A percentile compares a stretch with the other conserved stretches of the same genome.
Conservation (phyloP, 2,888 invertebrate genomes). For the Sussaba pulchella region DNA sequence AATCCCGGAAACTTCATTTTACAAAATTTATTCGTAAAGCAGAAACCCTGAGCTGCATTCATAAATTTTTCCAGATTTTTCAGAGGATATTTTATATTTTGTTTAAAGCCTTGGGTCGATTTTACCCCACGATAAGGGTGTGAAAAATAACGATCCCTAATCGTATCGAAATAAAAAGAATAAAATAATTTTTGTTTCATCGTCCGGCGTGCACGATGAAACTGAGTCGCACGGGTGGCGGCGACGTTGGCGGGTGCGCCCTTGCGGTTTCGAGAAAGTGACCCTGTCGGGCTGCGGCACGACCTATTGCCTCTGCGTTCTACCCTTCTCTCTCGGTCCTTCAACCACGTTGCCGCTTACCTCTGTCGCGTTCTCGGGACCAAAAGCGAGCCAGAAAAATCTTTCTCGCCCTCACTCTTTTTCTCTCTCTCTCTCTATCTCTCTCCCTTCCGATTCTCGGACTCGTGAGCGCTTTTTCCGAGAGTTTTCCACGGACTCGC, state of each 20-base stretch:
- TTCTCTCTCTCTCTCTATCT: conserved; percentile 12
- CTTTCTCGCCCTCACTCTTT: not conserved
- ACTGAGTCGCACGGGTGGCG: not conserved
- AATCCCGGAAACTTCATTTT: no score
- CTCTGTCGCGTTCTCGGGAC: no score
- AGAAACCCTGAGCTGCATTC: no score
- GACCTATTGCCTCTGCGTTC: conserved; percentile 24
- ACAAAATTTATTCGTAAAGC: no score
- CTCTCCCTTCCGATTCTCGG: conserved; percentile 19
- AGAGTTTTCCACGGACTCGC: conserved; percentile 37
- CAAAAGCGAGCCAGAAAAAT: no score
- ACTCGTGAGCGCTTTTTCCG: conserved; percentile 36
- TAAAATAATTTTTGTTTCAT: no score
- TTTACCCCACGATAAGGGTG: no score
- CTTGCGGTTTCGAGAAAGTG: conserved; percentile 62
- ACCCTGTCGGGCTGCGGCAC: conserved; percentile 30
- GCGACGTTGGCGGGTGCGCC: conserved; percentile 45
- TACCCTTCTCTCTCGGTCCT: not conserved
- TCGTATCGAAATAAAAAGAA: conserved; percentile 12
- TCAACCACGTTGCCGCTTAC: not conserved
- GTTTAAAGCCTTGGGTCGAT: no score
- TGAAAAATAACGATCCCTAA: no score
- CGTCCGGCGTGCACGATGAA: no score
- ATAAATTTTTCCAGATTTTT: no score
- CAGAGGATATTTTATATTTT: no score